Conservation (phyloP, 2,888 invertebrate genomes). For the Polymixis flavicincta region DNA sequence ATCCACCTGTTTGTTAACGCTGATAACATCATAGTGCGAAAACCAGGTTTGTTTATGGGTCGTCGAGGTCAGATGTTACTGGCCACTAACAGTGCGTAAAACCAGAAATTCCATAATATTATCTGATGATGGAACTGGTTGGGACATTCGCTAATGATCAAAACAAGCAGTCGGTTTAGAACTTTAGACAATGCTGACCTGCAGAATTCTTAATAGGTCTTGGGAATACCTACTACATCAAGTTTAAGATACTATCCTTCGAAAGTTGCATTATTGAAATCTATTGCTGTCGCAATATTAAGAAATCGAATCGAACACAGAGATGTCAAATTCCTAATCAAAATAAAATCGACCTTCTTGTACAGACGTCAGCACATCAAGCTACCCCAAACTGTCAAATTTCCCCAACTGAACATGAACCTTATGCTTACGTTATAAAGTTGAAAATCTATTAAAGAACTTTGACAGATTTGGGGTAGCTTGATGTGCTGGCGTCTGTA, state of each 20-base stretch:
- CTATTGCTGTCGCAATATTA: not conserved
- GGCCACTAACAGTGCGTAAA: conserved; percentile 48
- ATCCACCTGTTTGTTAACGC: conserved; percentile 20
- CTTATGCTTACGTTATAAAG: too few relatives aligned
- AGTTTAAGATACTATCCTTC: too few relatives aligned
- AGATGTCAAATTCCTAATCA: not conserved
- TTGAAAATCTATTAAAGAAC: too few relatives aligned
- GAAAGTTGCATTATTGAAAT: not conserved
- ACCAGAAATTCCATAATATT: conserved; percentile 48
- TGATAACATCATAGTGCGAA: conserved; percentile 53
- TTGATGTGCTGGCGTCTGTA: too few relatives aligned
- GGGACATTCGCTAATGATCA: conserved; percentile 39
- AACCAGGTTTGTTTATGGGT: conserved; percentile 50
- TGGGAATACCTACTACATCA: too few relatives aligned
- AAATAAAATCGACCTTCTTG: not conserved
- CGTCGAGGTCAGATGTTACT: conserved; percentile 37
- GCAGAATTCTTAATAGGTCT: not conserved
- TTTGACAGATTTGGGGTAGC: too few relatives aligned
- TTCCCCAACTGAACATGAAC: too few relatives aligned
- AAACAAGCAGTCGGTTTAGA: not conserved
- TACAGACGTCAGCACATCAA: too few relatives aligned
- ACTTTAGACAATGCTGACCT: conserved; percentile 26
- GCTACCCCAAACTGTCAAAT: too few relatives aligned
- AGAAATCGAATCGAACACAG: too few relatives aligned
- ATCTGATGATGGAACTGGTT: conserved; percentile 49